Base-by-base conservation (phyloP, 2,797 vertebrate genomes). In the Orientallactaga sibirica region DNA sequence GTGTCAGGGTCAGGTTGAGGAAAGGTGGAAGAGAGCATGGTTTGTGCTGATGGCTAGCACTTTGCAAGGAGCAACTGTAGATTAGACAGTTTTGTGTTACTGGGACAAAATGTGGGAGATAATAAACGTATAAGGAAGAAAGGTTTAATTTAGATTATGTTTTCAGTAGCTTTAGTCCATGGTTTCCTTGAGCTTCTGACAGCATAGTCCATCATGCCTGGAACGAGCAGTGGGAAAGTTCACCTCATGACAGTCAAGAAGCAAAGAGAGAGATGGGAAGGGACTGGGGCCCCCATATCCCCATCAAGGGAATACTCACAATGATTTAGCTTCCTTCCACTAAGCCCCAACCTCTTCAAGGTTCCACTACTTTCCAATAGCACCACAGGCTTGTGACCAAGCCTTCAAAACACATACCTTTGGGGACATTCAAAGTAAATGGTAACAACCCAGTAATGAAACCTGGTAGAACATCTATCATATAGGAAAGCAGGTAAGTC, bases 381-480 rank as follows among this genome's bases (percentile, higher is more conserved):
- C 9, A 22, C 1, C 25, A 20, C 20, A 77, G 29, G 20, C 64
- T 62, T 12, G 64, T 24, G 29, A 77, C 52, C 43, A 78, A 70
- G 14, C 3, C 2, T 76, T 81, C 37, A 77, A 74, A 24, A 48
- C 29, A 77, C 29, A 33, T 9, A 43, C 24, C 18, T 76, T 61
- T 71, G 16, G 16, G 77, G 12, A 27, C 29, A 62, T 55, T 77
- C 7, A 24, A 37, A n/a, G 61, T 64, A 84, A 84, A 84, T 2
- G 15, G 0, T 33, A 85, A 85, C 29, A 91, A 58, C 25, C 41
- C 14, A 33, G 74, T 8, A 84, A 71, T 64, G 43, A 89, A 84
- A 24, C 3, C 25, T 76, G 11, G 2, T 91, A 62, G 48, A 94
- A 96, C 88, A 90, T 70, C 19, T 41, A 78, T 14, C 81, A 68